phyloP scores from a whole-genome alignment of 2,888 invertebrate species.

The Silvanus unidentatus region DNA sequence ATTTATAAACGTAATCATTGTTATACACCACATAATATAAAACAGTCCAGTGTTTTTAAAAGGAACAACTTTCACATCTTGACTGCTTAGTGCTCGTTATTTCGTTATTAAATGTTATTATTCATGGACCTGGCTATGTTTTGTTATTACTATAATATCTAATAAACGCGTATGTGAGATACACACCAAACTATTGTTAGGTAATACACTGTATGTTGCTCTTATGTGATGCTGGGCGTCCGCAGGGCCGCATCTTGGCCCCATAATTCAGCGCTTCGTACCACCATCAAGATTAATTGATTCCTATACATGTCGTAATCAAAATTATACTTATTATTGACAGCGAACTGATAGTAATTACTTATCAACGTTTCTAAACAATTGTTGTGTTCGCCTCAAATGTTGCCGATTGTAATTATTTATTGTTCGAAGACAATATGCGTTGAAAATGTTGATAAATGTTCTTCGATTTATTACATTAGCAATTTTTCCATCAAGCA shows the following conservation, averaged over 20 bases:
- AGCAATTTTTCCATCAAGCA: no score
- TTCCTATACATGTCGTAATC: background rate
- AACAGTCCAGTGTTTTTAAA: constrained; percentile 13
- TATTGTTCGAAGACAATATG: background rate
- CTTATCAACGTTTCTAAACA: no score
- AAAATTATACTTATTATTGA: no score
- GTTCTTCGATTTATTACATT: background rate
- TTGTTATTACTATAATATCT: constrained; percentile 26
- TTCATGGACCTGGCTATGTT: constrained; percentile 28
- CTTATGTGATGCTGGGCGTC: no score
- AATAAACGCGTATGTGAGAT: constrained; percentile 23
- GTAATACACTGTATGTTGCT: background rate
- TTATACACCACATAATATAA: constrained; percentile 7
- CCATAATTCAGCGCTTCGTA: no score
- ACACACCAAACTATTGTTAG: constrained; percentile 9
- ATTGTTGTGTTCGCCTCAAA: no score
- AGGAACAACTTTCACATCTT: constrained; percentile 34
- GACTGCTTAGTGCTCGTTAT: constrained; percentile 22
- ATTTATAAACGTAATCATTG: constrained; percentile 21
- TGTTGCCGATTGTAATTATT: background rate
- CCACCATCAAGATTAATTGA: background rate
- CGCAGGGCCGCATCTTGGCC: constrained; percentile 1
- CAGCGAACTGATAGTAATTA: no score
- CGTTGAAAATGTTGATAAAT: background rate
- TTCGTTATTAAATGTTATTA: constrained; percentile 32